Evolutionary conservation across 2,113 vertebrate genomes (phyloP), one percentile per base, ranked within the genome.

Genomic region (Shinisaurus crocodilurus): DNA sequence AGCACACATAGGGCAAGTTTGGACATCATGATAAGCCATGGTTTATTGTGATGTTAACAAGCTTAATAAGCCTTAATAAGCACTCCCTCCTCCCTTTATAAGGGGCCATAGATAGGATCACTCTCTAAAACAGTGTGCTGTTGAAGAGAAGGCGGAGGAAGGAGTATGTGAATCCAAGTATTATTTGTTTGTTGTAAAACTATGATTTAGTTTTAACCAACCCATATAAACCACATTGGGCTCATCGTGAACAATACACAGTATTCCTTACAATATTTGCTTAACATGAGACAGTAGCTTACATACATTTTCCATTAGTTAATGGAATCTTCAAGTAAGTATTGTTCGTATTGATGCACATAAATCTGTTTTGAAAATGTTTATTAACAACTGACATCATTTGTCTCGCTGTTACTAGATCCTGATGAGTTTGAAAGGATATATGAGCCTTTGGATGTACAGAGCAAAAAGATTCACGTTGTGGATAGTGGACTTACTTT

Each of bases 401-500:
- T 25, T 83, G 86, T 89, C 15, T 67, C 85, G 27, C 25, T 34
- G 40, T 92, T 87, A 1, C 0, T 94, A 99, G 99, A 99, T 95
- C 99, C 99, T 18, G 98, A 99, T 50, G 99, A 99, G 93, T 99
- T 99, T 97, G 99, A 98, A 82, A 98, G 96, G 74, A 99, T 99
- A 92, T 99, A 99, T 13, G 99, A 99, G 92, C 99, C 99, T 3
- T 94, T 99, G 91, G 99, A 99, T 76, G 99, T 99, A 91, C 99
- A 99, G 96, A 99, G 99, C 94, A 99, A 98, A 93, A 99, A 99
- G 97, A 99, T 99, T 92, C 99, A 99, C 1, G 95, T 99, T 0
- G 99, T 99, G 87, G 99, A 99, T 97, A 99, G 99, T 1, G 99
- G 99, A 45, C 97, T 99, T 93, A 99, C 99, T 0, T 99, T 98